Conservation (phyloP, 2,113 vertebrate genomes). For the Hystrix brachyura region DNA sequence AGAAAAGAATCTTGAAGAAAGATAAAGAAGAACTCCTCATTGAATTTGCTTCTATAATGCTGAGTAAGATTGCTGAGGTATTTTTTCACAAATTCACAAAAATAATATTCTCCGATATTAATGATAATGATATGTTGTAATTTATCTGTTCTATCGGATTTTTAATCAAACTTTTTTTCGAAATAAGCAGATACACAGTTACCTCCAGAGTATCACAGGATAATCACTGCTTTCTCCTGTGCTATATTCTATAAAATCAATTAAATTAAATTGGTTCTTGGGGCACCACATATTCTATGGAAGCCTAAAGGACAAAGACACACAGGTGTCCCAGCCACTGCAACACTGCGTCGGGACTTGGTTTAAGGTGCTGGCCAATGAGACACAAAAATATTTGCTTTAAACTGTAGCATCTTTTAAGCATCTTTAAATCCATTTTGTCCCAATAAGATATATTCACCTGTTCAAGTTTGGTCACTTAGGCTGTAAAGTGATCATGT, state of each 20-base stretch:
- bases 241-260: conserved; percentile 67
- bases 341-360: background rate
- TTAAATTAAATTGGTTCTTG: conserved; percentile 62
- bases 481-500: background rate
- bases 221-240: conserved; percentile 12
- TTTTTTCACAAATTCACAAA: conserved; percentile 32
- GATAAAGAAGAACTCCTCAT: background rate
- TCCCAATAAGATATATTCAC: background rate
- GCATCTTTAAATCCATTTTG: conserved; percentile 18
- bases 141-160: conserved; percentile 72
- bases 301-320: conserved; percentile 29
- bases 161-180: conserved; percentile 71
- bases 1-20: background rate
- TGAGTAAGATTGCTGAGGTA: background rate
- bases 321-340: background rate
- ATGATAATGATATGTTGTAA: conserved; percentile 61
- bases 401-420: background rate
- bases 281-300: conserved; percentile 33
- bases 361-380: background rate
- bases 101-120: conserved; percentile 53
- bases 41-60: background rate
- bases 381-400: background rate
- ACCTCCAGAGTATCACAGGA: conserved; percentile 5
- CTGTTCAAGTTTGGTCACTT: background rate
- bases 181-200: conserved; percentile 63